Base-by-base conservation (phyloP, 2,888 invertebrate species). In the Nipponacmea schrenckii region DNA sequence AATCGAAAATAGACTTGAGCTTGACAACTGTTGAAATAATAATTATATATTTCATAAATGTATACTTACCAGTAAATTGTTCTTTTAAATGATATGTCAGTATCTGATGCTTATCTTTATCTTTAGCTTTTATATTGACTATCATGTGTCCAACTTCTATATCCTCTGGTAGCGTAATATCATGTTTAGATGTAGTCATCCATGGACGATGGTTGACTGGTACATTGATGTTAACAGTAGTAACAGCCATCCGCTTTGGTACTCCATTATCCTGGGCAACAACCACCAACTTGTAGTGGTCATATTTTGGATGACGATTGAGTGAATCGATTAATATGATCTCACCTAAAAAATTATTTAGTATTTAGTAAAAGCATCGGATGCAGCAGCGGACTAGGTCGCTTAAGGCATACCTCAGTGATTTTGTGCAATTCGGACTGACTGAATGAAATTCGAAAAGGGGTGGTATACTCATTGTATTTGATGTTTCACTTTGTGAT, bases 231-330 rank as follows among this genome's bases (percentile, higher is more conserved):
- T 62, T 74, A 45, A 79, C 70, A 14, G 56, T 68, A 14, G 74
- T 71, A 15, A 65, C 50, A 24, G 68, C 56, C 27, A 68, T 66
- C 46, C 56, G 67, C 17, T 73, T 63, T 10, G 78, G 78, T 1
- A 67, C 62, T 3, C 79, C 79, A 26, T 73, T 77, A 50, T 79
- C 79, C 5, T 72, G 48, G 10, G 74, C 79, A 64, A 74, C 65
- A 4, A 79, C 67, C 14, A 65, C 48, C n/a, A 79, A 64, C 0
- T 44, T 45, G 64, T 78, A 79, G 24, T 67, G 62, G 10, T 71
- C 69, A 20, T 71, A 39, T 44, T 72, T 24, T 46, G 77, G 74
- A 44, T 78, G 74, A 15, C 72, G 69, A n/a, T 66, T 67, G n/a
- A 78, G 64, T 1, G 64, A 64, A 24, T 77, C 77, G n/a, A 70